Base-by-base conservation (phyloP, 2,888 invertebrate genomes). In the Heteromurus nitidus region DNA sequence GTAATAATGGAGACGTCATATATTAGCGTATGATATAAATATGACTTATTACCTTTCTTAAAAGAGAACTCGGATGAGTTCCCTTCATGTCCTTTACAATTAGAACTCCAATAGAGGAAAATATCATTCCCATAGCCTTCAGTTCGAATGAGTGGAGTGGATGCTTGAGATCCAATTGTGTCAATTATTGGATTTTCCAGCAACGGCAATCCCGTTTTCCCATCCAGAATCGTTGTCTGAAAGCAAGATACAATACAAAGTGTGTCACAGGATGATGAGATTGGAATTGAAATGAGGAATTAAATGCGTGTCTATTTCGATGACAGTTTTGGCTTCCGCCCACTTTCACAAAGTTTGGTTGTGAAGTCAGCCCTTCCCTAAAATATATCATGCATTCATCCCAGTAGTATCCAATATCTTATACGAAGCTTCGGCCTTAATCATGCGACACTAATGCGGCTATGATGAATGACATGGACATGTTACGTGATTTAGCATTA, bases 51-150 rank as follows among this genome's bases (percentile, higher is more conserved):
- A 89, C 90, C 90, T 88, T 90, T 88, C 2, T 89, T 86, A 87
- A 90, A 90, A 47, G 87, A 82, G 87, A 88, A 90, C 82, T 89
- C 85, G 11, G 88, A 88, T n/a, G 84, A 84, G 84, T 89, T 87
- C 18, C 89, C 89, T 72, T 89, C 88, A 83, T 89, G 89, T 13
- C 88, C 89, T 89, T 91, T 88, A 87, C 94, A 94, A 87, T 94
- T 93, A 0, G 93, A 92, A 36, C 93, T 92, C 95, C 95, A 95
- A 88, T 93, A 94, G 0, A 95, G 89, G 88, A 94, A 95, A 88
- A 94, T 91, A 88, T 95, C 95, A 86, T 94, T 93, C 0, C 95
- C 95, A 84, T 90, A 91, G 9, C 91, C 91, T 85, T 92, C 91
- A 81, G 92, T 90, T 18, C 91, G 91, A 58, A 93, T 87, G 0